Percentiles rank a stretch among this genome's conserved stretches.
Evolutionary conservation across 2,797 vertebrate genomes (phyloP).

Genomic region (Centropyge bicolor): DNA sequence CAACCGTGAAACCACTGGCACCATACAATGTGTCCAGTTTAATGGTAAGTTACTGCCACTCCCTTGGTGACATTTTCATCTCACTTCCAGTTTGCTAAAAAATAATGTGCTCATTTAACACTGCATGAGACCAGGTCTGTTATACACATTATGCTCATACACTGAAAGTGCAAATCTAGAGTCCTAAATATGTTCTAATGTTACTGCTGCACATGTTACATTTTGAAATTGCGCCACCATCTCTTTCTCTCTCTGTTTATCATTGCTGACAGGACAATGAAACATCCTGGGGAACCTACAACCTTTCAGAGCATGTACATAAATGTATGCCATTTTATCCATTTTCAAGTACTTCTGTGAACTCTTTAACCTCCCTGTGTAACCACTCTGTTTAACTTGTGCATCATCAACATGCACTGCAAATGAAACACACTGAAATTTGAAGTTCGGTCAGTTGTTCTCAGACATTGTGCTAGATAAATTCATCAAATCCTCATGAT

Average conservation of each 20-base stretch:
- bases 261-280: constrained; percentile 58
- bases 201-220: neutral
- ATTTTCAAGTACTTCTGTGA: neutral
- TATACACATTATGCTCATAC: too few species aligned
- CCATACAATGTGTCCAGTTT: neutral
- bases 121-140: too few species aligned
- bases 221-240: neutral
- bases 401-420: neutral
- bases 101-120: neutral
- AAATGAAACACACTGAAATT: neutral
- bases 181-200: neutral
- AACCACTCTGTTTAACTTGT: neutral
- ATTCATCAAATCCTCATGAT: neutral
- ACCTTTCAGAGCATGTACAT: constrained; percentile 48
- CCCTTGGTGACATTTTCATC: neutral
- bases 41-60: neutral
- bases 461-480: neutral
- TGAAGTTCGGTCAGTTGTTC: neutral
- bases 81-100: neutral
- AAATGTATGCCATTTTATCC: constrained; percentile 53
- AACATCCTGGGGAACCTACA: constrained; percentile 48
- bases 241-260: constrained; percentile 22
- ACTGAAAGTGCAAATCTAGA: too few species aligned
- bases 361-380: neutral
- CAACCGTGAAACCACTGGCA: neutral